phyloP scores from a whole-genome alignment of 2,113 vertebrate genomes.

The Diphyllodes magnificus region DNA sequence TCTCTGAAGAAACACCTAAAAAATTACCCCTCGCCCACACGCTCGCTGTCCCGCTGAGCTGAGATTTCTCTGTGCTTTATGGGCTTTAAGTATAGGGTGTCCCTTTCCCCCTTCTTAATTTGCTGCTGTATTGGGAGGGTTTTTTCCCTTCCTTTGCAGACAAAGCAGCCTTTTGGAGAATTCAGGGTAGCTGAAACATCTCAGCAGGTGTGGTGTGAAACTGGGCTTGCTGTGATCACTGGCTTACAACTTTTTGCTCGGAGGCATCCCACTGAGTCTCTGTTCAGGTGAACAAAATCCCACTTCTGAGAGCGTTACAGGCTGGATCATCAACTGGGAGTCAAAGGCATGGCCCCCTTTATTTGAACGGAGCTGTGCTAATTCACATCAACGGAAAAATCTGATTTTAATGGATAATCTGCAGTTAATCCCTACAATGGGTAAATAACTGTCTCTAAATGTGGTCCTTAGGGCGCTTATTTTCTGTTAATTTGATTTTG shows the following conservation, averaged over 20 bases:
- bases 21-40: neutral
- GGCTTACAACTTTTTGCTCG: neutral
- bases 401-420: neutral
- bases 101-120: neutral
- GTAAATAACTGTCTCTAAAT: neutral
- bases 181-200: neutral
- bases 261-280: neutral
- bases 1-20: neutral
- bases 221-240: neutral
- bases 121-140: neutral
- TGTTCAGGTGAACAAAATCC: conserved; percentile 36
- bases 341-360: neutral
- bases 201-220: conserved; percentile 33
- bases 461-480: neutral
- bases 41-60: neutral
- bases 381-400: neutral
- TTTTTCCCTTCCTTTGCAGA: neutral
- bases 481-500: neutral
- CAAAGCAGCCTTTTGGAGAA: neutral
- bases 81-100: neutral
- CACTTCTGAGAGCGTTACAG: neutral
- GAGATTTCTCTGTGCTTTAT: neutral
- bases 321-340: neutral
- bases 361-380: neutral
- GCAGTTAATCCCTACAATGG: neutral